These are phyloP conservation scores for Protonemura montana DNA, from an alignment of 2,888 invertebrate species.

Conservation along the genomic window DNA sequence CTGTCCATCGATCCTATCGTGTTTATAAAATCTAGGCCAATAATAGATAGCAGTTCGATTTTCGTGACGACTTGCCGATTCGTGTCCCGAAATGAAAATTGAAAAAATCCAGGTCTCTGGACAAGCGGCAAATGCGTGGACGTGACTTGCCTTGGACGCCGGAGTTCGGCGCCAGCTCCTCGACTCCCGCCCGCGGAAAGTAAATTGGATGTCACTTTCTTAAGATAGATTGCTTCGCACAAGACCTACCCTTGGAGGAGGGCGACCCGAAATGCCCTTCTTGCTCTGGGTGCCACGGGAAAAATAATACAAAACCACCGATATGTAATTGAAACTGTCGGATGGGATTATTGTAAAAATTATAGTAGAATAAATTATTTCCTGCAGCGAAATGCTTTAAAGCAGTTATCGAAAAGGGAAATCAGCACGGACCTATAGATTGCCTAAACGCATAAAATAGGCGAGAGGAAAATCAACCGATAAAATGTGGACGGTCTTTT, in stretches of 20 bases:
- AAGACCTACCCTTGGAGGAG: conserved; percentile 12
- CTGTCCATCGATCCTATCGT: no score
- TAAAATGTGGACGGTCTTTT: no score
- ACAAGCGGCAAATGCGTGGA: conserved; percentile 43
- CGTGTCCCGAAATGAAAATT: conserved; percentile 38
- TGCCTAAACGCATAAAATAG: no score
- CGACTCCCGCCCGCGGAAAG: conserved; percentile 32
- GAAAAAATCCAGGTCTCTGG: conserved; percentile 42
- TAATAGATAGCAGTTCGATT: neutral
- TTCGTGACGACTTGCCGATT: neutral
- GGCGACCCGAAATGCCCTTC: neutral
- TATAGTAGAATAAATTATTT: conserved; percentile 19
- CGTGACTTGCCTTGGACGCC: neutral
- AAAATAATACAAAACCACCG: conserved; percentile 29
- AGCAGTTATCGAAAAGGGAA: conserved; percentile 29
- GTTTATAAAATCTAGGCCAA: no score
- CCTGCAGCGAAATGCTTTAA: neutral
- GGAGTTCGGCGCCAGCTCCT: neutral
- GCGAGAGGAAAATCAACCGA: no score
- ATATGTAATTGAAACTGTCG: conserved; percentile 40
- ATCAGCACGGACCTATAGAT: no score
- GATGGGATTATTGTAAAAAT: conserved; percentile 26
- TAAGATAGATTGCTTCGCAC: conserved; percentile 37
- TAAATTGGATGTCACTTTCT: conserved; percentile 42
- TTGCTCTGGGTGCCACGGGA: neutral